Evolutionary conservation across 2,797 vertebrate genomes (phyloP), one percentile per base, ranked within the genome.

Genomic region (Xenops minutus): DNA sequence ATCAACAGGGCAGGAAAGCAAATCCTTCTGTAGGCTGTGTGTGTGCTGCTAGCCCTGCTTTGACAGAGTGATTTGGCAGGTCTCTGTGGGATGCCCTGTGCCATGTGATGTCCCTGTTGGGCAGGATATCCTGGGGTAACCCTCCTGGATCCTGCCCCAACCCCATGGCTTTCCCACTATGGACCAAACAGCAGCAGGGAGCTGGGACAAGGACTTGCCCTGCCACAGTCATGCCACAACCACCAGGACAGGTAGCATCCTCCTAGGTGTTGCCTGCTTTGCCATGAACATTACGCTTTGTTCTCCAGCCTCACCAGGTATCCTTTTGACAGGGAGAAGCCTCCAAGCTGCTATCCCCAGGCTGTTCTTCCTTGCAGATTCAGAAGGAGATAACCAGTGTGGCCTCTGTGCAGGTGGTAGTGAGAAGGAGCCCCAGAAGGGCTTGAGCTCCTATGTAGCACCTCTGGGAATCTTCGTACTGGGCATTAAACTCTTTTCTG

Each of bases 381-480:
- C 36, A 54, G 59, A 34, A 58, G 21, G 27, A 85, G 26, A 17
- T n/a, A 66, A 19, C 22, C 49, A 61, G 6, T 16, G 66, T 76
- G 51, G 77, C 36, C 13, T 8, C 27, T 0, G 0, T 49, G 44
- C 37, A 58, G 55, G n/a, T 59, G n/a, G 20, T 19, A 7, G 27
- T 1, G 3, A 78, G 48, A 30, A 29, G 51, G n/a, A n/a, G 17
- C 7, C 32, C 23, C 29, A 30, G 58, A 15, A 74, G 12, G 14
- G 3, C 27, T 7, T 1, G 1, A 21, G 41, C 17, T 93, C 34
- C 56, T 2, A 0, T 41, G 39, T 7, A 68, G 11, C 36, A 30
- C 61, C 66, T 48, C 26, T 43, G 56, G 36, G 11, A 37, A 14
- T 52, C 68, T 2, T 3, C 85, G 19, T 23, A 30, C 51, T 69